phyloP scores from a whole-genome alignment of 2,888 invertebrate species.

The Pharmacophagus antenor region DNA sequence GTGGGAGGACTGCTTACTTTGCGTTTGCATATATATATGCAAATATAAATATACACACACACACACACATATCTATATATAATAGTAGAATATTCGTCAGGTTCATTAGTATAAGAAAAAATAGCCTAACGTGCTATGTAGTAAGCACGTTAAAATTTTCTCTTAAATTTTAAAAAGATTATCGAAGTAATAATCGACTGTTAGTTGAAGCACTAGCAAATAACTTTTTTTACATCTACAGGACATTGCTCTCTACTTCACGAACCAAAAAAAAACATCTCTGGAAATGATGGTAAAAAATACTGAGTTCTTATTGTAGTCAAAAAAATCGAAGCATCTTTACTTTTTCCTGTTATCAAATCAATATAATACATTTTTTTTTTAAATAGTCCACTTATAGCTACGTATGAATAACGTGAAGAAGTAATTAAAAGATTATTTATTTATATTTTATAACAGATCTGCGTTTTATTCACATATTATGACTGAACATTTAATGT shows the following conservation, averaged over 20 bases:
- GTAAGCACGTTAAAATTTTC: background rate
- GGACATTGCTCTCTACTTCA: background rate
- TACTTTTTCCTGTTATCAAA: background rate
- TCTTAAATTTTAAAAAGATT: background rate
- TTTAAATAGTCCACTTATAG: too few relatives aligned
- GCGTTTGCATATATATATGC: too few relatives aligned
- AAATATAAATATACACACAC: too few relatives aligned
- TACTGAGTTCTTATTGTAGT: background rate
- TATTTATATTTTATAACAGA: too few relatives aligned
- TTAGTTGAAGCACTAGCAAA: background rate
- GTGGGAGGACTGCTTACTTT: too few relatives aligned
- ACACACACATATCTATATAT: too few relatives aligned
- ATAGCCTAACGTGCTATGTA: background rate
- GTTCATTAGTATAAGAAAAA: too few relatives aligned
- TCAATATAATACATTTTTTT: background rate
- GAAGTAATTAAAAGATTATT: too few relatives aligned
- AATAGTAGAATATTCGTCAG: too few relatives aligned
- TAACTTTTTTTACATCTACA: background rate
- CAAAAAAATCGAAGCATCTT: background rate
- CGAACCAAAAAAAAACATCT: background rate
- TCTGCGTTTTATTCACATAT: too few relatives aligned
- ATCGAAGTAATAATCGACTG: constrained; percentile 2
- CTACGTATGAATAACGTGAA: too few relatives aligned
- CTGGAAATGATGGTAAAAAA: background rate
- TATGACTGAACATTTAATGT: too few relatives aligned